A percentile compares a stretch with the other conserved stretches of the same genome.
Evolutionary conservation across 2,888 invertebrate species (phyloP).

Genomic region (Phorcus lineatus): DNA sequence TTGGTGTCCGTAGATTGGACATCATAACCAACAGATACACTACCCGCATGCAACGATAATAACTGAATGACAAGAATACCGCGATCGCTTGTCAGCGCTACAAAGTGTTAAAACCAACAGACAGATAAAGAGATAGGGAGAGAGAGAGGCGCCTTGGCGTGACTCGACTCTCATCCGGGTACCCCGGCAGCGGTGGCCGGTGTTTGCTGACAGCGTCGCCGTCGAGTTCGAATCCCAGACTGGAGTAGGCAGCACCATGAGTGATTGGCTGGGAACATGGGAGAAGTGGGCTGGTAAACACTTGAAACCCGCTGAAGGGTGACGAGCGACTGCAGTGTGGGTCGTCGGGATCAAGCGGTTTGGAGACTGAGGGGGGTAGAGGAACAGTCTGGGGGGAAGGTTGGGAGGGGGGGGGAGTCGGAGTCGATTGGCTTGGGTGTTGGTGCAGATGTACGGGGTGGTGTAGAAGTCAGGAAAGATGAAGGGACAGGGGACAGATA

Average conservation of each 20-base stretch:
- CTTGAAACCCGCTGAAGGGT: not conserved
- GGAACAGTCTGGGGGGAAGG: not conserved
- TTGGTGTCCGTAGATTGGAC: not conserved
- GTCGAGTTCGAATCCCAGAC: not conserved
- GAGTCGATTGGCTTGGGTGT: no score
- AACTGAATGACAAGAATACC: no score
- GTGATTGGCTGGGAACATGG: not conserved
- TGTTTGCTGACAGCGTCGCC: conserved; percentile 1
- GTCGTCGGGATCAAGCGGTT: not conserved
- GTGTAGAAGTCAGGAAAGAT: no score
- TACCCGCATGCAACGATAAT: no score
- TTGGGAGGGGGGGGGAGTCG: no score
- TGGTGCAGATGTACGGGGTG: no score
- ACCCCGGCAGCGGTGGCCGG: not conserved
- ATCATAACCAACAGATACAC: not conserved
- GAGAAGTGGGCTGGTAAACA: not conserved
- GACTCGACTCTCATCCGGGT: not conserved
- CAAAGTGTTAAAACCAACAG: not conserved
- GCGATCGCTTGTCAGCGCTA: not conserved
- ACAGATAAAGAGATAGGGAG: not conserved
- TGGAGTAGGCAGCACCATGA: not conserved
- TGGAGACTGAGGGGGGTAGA: not conserved
- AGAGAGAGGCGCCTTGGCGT: not conserved
- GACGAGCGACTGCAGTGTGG: not conserved
- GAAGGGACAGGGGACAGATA: no score